Evolutionary conservation across 2,888 invertebrate species (phyloP), one percentile per base, ranked within the genome.

Genomic region (Ceriagrion tenellum): DNA sequence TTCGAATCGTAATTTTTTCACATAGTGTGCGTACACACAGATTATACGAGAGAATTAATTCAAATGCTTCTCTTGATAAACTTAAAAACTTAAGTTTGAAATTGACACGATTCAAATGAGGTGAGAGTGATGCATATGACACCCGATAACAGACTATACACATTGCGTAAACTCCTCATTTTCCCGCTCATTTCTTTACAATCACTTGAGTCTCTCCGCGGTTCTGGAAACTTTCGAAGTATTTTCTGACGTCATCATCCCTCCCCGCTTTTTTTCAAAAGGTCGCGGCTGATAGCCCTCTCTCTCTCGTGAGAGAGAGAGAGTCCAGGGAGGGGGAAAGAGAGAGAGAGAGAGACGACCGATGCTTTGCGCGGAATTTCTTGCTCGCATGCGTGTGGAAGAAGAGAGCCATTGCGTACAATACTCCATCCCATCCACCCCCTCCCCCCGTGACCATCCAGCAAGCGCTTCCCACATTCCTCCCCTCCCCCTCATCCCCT

Each of bases 321-420:
- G 91, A 59, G 55, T 55, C 47, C 2, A 47, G 47, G 56, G 30
- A 35, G 30, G 90, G 40, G 69, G 23, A n/a, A 23, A 40, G 93
- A 40, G 16, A 47, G 59, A 55, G 88, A 47, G 47, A 47, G 55
- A 55, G 89, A 89, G 89, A 55, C 47, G 93, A 35, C 81, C 30
- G 56, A 74, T 55, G 55, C 89, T 81, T 81, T 89, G 89, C 55
- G 69, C 74, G 93, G 69, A 63, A 93, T 93, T 93, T 69, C 93
- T 69, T 69, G 93, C 69, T 63, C 93, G 93, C 93, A 74, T 93
- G 74, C 93, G 93, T 93, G n/a, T 47, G 35, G 56, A 63, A 20
- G 59, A 59, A 74, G 35, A 55, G 74, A 69, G 69, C 93, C 93
- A 93, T 93, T 93, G 40, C 93, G 69, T 93, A 63, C 93, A 93